Percentiles rank a stretch among this genome's conserved stretches.
Conservation (phyloP, 1,140 invertebrate species). For the Caerostris darwini region DNA sequence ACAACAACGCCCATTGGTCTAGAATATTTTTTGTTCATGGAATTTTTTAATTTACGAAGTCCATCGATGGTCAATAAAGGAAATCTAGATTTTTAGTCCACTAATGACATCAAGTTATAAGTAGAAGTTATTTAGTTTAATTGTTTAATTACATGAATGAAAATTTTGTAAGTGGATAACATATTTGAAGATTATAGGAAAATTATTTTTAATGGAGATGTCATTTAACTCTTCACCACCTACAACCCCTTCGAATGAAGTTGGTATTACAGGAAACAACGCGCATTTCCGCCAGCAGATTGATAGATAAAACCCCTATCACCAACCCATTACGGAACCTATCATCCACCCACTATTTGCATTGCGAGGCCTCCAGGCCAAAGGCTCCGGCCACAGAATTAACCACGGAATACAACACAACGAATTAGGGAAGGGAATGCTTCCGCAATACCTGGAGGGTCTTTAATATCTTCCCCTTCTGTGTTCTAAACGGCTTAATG, state of each 20-base stretch:
- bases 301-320: slow-evolving; percentile 10
- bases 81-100: too few relatives aligned
- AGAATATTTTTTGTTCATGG: too few relatives aligned
- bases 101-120: too few relatives aligned
- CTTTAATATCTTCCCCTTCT: neutral
- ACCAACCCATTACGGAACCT: neutral
- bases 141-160: too few relatives aligned
- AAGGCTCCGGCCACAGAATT: neutral
- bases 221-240: too few relatives aligned
- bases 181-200: too few relatives aligned
- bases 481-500: slow-evolving; percentile 30
- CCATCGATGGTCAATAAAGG: too few relatives aligned
- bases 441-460: neutral
- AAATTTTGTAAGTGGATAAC: too few relatives aligned
- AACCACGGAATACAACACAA: neutral
- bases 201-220: too few relatives aligned
- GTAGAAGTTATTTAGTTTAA: too few relatives aligned
- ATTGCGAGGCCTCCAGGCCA: neutral
- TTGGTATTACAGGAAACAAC: neutral
- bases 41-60: too few relatives aligned
- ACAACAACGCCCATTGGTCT: too few relatives aligned
- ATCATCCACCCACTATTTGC: neutral
- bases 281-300: neutral
- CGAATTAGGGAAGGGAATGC: slow-evolving; percentile 11
- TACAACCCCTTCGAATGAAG: neutral